phyloP scores from a whole-genome alignment of 64 coral and sea anemone species.

The Montipora cactus region DNA sequence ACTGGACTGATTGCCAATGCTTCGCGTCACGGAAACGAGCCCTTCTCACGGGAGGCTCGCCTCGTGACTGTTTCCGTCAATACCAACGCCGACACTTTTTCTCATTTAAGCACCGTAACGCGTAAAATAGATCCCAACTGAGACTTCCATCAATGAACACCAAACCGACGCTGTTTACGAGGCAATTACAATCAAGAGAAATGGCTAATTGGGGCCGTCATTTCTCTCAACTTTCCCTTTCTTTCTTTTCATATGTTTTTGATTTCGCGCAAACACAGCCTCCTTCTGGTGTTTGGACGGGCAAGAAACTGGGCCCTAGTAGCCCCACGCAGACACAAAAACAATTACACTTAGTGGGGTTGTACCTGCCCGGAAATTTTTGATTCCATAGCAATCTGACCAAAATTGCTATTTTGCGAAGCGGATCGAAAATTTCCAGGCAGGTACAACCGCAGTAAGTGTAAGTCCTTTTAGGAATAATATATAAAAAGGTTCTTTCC shows the following conservation, averaged over 20 bases:
- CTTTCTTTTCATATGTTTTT: slow-evolving; percentile 9
- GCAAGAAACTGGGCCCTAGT: slow-evolving; percentile 6
- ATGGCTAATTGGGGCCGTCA: background rate
- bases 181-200: background rate
- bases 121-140: background rate
- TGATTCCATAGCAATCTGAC: too few relatives aligned
- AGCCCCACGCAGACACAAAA: background rate
- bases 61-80: slow-evolving; percentile 19
- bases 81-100: background rate
- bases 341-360: too few relatives aligned
- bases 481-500: too few relatives aligned
- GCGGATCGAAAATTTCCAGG: too few relatives aligned
- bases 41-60: background rate
- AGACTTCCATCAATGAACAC: background rate
- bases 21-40: slow-evolving; percentile 41
- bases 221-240: background rate
- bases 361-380: too few relatives aligned
- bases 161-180: background rate
- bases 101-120: background rate
- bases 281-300: background rate
- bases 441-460: too few relatives aligned
- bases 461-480: too few relatives aligned
- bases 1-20: background rate
- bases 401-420: too few relatives aligned
- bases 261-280: slow-evolving; percentile 19